These are phyloP conservation scores for Gobiocypris rarus DNA, from an alignment of 2,113 vertebrate species.

Conservation along the genomic window DNA sequence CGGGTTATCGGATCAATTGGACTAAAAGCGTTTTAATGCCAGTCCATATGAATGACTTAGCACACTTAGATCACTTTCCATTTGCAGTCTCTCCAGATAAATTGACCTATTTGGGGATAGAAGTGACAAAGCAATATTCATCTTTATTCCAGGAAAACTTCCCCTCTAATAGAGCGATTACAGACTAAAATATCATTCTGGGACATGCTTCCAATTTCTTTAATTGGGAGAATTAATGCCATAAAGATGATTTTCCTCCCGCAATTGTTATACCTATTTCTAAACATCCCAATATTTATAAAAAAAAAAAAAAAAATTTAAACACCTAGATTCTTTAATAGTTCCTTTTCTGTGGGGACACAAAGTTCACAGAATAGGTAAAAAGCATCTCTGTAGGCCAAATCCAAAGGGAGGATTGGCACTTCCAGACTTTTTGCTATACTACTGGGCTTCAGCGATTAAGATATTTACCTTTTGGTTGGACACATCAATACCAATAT, in stretches of 20 bases:
- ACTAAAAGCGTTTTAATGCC: too few relatives aligned
- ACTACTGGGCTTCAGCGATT: too few relatives aligned
- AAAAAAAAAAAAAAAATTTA: conserved; percentile 1
- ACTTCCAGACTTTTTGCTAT: too few relatives aligned
- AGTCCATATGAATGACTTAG: too few relatives aligned
- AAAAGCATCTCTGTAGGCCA: conserved; percentile 3
- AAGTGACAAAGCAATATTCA: conserved; percentile 2
- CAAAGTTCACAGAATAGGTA: not conserved
- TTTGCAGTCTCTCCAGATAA: not conserved
- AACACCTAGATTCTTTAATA: not conserved
- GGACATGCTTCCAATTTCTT: not conserved
- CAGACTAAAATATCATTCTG: not conserved
- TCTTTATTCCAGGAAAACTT: conserved; percentile 7
- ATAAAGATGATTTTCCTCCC: conserved; percentile 4
- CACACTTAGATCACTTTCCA: not conserved
- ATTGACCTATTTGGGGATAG: conserved; percentile 1
- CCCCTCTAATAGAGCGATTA: not conserved
- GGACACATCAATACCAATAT: too few relatives aligned
- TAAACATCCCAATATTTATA: not conserved
- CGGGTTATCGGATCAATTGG: too few relatives aligned
- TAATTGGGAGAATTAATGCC: too few relatives aligned
- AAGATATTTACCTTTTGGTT: too few relatives aligned
- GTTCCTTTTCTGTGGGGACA: conserved; percentile 8
- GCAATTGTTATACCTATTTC: not conserved
- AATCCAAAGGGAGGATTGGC: too few relatives aligned